phyloP scores from a whole-genome alignment of 1,140 invertebrate genomes.

The Drosophila tropicalis region DNA sequence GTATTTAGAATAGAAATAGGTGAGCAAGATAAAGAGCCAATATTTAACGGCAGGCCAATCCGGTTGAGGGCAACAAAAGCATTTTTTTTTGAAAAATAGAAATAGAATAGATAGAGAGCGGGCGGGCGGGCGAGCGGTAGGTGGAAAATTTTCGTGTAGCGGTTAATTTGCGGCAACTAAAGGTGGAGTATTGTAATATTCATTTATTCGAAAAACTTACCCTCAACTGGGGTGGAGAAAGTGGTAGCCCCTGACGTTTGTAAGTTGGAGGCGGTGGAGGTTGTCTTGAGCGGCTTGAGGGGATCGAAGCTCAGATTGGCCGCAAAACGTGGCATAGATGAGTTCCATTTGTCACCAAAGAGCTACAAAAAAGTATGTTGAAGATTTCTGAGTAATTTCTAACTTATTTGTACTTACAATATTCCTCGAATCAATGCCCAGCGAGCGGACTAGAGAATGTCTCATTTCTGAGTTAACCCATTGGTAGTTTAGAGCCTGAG shows the following conservation, averaged over 20 bases:
- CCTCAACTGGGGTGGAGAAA: constrained; percentile 19
- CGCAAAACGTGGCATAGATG: constrained; percentile 90
- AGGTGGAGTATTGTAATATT: constrained; percentile 31
- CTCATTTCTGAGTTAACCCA: constrained; percentile 83
- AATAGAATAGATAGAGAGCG: constrained; percentile 29
- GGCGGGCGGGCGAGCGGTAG: constrained; percentile 49
- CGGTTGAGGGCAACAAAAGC: constrained; percentile 43
- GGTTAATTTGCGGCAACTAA: constrained; percentile 71
- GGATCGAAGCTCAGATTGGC: constrained; percentile 90
- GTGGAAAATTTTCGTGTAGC: constrained; percentile 72
- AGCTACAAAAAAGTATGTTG: constrained; percentile 84
- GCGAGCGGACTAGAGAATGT: constrained; percentile 85
- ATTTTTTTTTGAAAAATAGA: constrained; percentile 35
- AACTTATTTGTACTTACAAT: constrained; percentile 86
- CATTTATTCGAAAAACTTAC: constrained; percentile 33
- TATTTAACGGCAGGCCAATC: constrained; percentile 83
- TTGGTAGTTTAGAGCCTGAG: constrained; percentile 78
- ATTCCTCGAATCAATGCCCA: constrained; percentile 92
- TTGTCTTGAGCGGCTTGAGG: constrained; percentile 89
- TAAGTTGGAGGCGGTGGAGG: constrained; percentile 4
- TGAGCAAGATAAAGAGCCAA: constrained; percentile 39
- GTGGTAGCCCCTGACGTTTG: constrained; percentile 21
- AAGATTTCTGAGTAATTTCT: too few relatives aligned
- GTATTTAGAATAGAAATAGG: constrained; percentile 34
- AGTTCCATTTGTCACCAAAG: constrained; percentile 91